These are phyloP conservation scores for Torymus tubicola DNA, from an alignment of 2,888 invertebrate species.

Conservation along the genomic window DNA sequence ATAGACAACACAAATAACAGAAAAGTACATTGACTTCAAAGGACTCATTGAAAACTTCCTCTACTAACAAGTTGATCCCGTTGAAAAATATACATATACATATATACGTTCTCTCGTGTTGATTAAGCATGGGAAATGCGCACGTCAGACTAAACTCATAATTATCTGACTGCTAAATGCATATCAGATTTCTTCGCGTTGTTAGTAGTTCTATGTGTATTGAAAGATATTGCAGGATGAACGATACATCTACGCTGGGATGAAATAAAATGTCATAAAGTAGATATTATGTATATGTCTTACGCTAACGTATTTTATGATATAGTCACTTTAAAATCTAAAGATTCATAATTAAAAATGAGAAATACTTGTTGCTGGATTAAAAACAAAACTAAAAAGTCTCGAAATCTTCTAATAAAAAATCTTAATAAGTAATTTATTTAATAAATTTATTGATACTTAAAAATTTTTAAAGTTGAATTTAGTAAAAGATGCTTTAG, in stretches of 20 bases:
- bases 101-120: slow-evolving; percentile 20
- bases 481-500: too few relatives aligned
- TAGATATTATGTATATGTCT: background rate
- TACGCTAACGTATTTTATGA: slow-evolving; percentile 17
- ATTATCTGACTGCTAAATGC: slow-evolving; percentile 29
- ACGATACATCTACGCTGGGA: slow-evolving; percentile 40
- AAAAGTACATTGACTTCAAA: slow-evolving; percentile 28
- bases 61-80: slow-evolving; percentile 37
- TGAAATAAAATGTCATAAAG: slow-evolving; percentile 32
- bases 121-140: slow-evolving; percentile 40
- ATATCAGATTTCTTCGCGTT: slow-evolving; percentile 26
- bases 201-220: slow-evolving; percentile 38
- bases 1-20: background rate
- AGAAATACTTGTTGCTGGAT: background rate
- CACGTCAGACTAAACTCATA: slow-evolving; percentile 33
- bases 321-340: slow-evolving; percentile 33
- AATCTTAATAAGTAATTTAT: too few relatives aligned
- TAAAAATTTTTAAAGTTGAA: too few relatives aligned
- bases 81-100: slow-evolving; percentile 48
- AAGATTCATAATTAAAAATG: slow-evolving; percentile 14
- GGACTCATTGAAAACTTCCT: slow-evolving; percentile 25
- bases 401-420: too few relatives aligned
- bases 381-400: background rate
- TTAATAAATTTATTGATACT: too few relatives aligned
- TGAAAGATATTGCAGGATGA: slow-evolving; percentile 46